These are phyloP conservation scores for Xylocampa areola DNA, from an alignment of 2,888 invertebrate species.

Conservation along the genomic window DNA sequence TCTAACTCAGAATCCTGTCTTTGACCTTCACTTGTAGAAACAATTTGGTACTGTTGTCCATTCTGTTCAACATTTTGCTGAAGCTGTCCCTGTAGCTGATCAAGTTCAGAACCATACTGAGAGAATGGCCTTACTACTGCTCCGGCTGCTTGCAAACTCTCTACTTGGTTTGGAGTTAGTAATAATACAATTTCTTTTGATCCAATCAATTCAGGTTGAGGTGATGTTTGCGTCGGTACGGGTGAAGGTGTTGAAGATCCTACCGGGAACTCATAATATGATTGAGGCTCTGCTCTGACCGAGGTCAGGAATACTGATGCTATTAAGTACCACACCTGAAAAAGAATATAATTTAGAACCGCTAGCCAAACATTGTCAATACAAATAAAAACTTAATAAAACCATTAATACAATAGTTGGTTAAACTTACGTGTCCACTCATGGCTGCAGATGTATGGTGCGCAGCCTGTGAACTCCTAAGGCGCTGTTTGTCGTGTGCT, in stretches of 20 bases:
- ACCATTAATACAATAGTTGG: constrained; percentile 4
- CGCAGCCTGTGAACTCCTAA: constrained; percentile 63
- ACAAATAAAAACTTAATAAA: not conserved
- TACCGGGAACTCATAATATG: constrained; percentile 56
- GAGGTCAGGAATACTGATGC: constrained; percentile 59
- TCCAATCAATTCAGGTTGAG: constrained; percentile 53
- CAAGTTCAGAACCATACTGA: constrained; percentile 44
- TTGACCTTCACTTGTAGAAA: constrained; percentile 37
- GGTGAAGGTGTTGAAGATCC: constrained; percentile 51
- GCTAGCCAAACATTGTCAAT: too few relatives aligned
- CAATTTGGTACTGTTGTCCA: constrained; percentile 24
- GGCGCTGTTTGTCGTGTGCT: constrained; percentile 68
- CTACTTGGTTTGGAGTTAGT: constrained; percentile 78
- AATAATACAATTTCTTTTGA: constrained; percentile 78
- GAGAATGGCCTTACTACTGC: constrained; percentile 62
- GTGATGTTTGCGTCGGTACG: constrained; percentile 32
- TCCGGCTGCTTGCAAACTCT: constrained; percentile 70
- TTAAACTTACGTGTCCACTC: constrained; percentile 69
- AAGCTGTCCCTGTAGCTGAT: constrained; percentile 38
- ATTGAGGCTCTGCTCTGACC: constrained; percentile 64
- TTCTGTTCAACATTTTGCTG: constrained; percentile 36
- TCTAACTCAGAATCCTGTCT: constrained; percentile 25
- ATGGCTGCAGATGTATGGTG: constrained; percentile 64
- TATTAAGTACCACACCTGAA: constrained; percentile 69
- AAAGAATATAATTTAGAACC: too few relatives aligned